phyloP scores from a whole-genome alignment of 2,888 invertebrate genomes.

The Julus scanicus region DNA sequence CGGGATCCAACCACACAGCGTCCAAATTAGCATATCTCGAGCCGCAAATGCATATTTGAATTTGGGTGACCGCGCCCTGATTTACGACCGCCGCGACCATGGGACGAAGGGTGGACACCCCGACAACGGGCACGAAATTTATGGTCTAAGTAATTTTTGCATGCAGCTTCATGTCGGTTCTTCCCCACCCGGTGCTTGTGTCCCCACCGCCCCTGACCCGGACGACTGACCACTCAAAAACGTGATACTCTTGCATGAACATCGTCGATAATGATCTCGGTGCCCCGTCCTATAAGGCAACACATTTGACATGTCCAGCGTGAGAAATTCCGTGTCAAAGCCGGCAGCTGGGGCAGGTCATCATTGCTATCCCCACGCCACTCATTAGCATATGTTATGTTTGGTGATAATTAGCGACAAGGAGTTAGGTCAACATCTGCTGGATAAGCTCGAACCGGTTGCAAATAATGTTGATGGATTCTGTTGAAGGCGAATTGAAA shows the following conservation, averaged over 20 bases:
- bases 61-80: background rate
- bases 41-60: background rate
- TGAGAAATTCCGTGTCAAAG: background rate
- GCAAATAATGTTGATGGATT: too few relatives aligned
- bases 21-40: too few relatives aligned
- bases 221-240: background rate
- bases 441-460: background rate
- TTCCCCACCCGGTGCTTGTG: background rate
- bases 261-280: background rate
- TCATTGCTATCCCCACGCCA: background rate
- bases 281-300: too few relatives aligned
- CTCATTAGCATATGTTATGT: background rate
- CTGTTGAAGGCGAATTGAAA: too few relatives aligned
- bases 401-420: background rate
- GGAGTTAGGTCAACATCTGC: background rate
- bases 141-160: background rate
- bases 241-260: background rate
- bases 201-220: too few relatives aligned
- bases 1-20: too few relatives aligned
- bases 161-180: background rate
- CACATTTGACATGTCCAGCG: background rate
- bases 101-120: constrained; percentile 1
- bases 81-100: background rate
- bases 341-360: background rate
- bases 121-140: background rate